Base-by-base conservation (phyloP, 2,888 invertebrate species). In the Hartigia nigra region DNA sequence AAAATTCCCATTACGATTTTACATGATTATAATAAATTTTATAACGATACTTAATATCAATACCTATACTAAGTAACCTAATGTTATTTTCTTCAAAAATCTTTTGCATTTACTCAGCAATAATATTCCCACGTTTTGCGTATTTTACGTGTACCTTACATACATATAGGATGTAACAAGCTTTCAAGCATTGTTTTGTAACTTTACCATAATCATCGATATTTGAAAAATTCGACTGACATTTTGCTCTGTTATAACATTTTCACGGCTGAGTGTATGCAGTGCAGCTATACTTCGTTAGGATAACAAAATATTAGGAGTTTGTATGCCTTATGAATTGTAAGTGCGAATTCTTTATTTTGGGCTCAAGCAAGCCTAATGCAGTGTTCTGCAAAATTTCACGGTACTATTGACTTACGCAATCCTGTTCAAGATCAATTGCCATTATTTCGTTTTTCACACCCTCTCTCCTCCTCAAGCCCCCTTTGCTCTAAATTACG, bases 261-360 rank as follows among this genome's bases (percentile, higher is more conserved):
- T 80, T 84, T 84, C 81, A 82, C 76, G 81, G 79, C 80, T 81
- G 76, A 82, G 79, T 80, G 80, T 84, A 82, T 77, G 79, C 80
- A 76, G 77, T 78, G 77, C n/a, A 75, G 80, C 80, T 79, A 77
- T 81, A 77, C 77, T 76, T 77, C 79, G 77, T 35, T 74, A 74
- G 34, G 80, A 82, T 86, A 86, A 85, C 82, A 85, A 84, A 85
- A 87, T 86, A 84, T 75, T 74, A 75, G 78, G 75, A 81, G 78
- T 80, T 34, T 77, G 78, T 39, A 80, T 80, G 77, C 81, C 81
- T 79, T 82, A 80, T 84, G 84, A 87, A 80, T 86, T 86, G 84
- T 83, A 84, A 84, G 83, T 84, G 31, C 4, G 72, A 31, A 72
- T 72, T 72, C 72, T 12, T 72, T 31, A 32, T 72, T 12, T 72